Evolutionary conservation across 2,888 invertebrate species (phyloP).

Genomic region (Leptogaster cylindrica): DNA sequence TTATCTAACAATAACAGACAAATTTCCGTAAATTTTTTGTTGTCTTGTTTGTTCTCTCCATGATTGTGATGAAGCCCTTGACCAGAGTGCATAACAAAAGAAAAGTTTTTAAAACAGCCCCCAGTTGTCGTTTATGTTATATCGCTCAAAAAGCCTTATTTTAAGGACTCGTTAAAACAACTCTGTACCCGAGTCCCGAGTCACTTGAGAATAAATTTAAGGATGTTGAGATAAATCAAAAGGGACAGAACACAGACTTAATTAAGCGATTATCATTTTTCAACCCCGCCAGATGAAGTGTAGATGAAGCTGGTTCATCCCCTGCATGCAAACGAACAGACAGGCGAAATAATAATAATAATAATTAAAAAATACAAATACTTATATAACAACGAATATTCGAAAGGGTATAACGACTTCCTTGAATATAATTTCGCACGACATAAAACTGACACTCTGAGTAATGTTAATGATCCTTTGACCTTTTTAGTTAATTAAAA

Average conservation of each 20-base stretch:
- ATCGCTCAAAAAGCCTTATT: neutral
- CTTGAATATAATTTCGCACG: conserved; percentile 45
- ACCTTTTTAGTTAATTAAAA: conserved; percentile 47
- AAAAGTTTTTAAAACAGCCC: too few species aligned
- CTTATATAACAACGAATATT: conserved; percentile 11
- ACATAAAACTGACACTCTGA: conserved; percentile 47
- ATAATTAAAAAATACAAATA: too few species aligned
- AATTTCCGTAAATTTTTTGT: too few species aligned
- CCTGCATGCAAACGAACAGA: neutral
- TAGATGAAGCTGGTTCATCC: neutral
- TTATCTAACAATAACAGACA: too few species aligned
- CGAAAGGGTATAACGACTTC: conserved; percentile 45
- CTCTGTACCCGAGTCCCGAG: neutral
- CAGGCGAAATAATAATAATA: too few species aligned
- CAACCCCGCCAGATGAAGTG: conserved; percentile 33
- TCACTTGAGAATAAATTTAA: conserved; percentile 7
- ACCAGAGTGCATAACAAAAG: too few species aligned
- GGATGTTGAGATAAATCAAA: conserved; percentile 37
- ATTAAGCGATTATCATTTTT: conserved; percentile 46
- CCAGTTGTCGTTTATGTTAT: conserved; percentile 1
- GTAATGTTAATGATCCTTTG: conserved; percentile 48
- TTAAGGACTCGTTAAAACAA: neutral
- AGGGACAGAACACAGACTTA: conserved; percentile 32
- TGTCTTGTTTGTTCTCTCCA: too few species aligned
- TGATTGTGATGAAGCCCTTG: too few species aligned